Evolutionary conservation across 2,797 vertebrate species (phyloP).

Genomic region (Etheostoma perlongum): DNA sequence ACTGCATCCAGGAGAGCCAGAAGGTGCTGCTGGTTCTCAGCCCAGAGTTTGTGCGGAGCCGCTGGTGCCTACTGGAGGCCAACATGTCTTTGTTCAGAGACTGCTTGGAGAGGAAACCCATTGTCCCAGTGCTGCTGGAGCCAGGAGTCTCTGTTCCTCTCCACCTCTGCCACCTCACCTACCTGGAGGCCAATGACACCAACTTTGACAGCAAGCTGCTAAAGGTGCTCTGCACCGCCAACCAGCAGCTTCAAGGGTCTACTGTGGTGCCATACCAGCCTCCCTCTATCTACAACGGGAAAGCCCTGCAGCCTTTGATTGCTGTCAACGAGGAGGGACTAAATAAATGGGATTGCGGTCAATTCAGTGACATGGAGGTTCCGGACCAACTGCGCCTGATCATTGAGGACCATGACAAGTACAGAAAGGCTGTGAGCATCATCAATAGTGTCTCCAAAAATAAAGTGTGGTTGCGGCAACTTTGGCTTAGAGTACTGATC

Average conservation of each 20-base stretch:
- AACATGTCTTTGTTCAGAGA: conserved; percentile 79
- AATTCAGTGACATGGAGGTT: conserved; percentile 70
- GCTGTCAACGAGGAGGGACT: conserved; percentile 68
- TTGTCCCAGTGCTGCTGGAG: conserved; percentile 75
- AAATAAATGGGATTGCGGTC: conserved; percentile 57
- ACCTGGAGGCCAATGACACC: conserved; percentile 68
- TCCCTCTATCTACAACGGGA: conserved; percentile 75
- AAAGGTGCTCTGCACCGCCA: conserved; percentile 71
- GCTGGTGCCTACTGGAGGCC: conserved; percentile 83
- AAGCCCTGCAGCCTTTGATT: conserved; percentile 67
- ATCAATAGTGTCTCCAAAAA: conserved; percentile 67
- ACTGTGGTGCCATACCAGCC: conserved; percentile 67
- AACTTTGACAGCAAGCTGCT: conserved; percentile 68
- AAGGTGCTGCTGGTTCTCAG: conserved; percentile 81
- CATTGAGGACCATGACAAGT: conserved; percentile 66
- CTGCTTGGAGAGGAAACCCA: conserved; percentile 75
- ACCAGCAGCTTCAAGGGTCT: conserved; percentile 47
- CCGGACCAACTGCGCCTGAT: conserved; percentile 70
- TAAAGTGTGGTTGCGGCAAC: conserved; percentile 41
- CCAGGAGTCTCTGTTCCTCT: conserved; percentile 68
- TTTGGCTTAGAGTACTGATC: conserved; percentile 25
- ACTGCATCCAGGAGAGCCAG: conserved; percentile 79
- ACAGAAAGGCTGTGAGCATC: conserved; percentile 63
- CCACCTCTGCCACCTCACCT: conserved; percentile 80
- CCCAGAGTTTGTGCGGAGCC: conserved; percentile 78